Conservation (phyloP, 2,797 vertebrate species). For the Macropus fuliginosus region DNA sequence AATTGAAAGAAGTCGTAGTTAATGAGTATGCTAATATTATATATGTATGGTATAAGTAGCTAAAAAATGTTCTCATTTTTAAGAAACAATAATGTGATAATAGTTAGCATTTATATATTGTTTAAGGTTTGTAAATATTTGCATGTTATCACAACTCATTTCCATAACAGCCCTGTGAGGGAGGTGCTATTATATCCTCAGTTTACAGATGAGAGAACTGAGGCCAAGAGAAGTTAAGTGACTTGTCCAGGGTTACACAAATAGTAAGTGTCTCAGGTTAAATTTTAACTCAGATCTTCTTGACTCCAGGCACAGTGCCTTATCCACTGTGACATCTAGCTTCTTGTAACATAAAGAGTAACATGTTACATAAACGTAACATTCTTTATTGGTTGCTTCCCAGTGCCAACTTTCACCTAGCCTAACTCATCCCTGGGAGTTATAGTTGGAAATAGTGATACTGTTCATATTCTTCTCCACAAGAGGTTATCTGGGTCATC, state of each 20-base stretch:
- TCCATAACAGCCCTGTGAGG: not conserved
- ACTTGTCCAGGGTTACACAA: not conserved
- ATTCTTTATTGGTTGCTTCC: not conserved
- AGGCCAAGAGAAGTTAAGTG: not conserved
- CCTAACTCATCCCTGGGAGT: not conserved
- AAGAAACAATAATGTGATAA: slow-evolving; percentile 31
- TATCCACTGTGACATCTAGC: not conserved
- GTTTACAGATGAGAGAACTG: not conserved
- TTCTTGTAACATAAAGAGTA: not conserved
- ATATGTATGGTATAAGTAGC: slow-evolving; percentile 54
- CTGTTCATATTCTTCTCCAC: not conserved
- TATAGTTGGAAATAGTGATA: not conserved
- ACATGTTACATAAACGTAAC: not conserved
- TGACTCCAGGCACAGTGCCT: not conserved
- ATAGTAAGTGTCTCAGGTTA: not conserved
- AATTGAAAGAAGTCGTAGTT: slow-evolving; percentile 57
- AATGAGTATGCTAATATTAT: slow-evolving; percentile 39
- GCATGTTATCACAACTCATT: not conserved
- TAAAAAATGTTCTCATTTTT: slow-evolving; percentile 43
- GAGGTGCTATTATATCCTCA: not conserved
- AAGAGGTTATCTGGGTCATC: not conserved
- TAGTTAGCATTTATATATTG: not conserved
- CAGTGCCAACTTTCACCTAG: not conserved
- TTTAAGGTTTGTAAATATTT: not conserved
- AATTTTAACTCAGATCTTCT: not conserved